Evolutionary conservation across 2,797 vertebrate species (phyloP).

Genomic region (Toxotes lorentzi): DNA sequence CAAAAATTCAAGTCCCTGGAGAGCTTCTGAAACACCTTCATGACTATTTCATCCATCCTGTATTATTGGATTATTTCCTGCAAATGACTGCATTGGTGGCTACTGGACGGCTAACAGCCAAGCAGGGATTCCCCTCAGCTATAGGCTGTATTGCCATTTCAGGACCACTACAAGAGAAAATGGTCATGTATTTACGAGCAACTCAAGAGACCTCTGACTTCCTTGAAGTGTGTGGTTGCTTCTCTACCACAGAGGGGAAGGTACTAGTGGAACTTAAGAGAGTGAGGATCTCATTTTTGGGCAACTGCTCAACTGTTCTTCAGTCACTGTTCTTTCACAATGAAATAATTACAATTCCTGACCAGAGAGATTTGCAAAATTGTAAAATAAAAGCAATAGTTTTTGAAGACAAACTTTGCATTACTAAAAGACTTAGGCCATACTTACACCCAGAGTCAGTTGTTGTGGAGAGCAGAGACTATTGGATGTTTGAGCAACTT

Average conservation of each 20-base stretch:
- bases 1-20: constrained; percentile 81
- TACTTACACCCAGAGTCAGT: constrained; percentile 79
- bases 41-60: constrained; percentile 89
- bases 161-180: constrained; percentile 84
- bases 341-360: constrained; percentile 70
- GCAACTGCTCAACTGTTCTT: constrained; percentile 52
- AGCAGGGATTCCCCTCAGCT: constrained; percentile 86
- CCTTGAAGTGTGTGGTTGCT: constrained; percentile 91
- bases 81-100: constrained; percentile 87
- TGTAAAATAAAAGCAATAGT: constrained; percentile 82
- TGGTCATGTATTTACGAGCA: constrained; percentile 88
- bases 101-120: constrained; percentile 54
- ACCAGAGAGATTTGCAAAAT: constrained; percentile 29
- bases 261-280: constrained; percentile 87
- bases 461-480: constrained; percentile 50
- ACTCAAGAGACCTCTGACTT: constrained; percentile 79
- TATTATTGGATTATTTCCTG: constrained; percentile 90
- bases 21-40: constrained; percentile 80
- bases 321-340: constrained; percentile 87
- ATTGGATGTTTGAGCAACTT: constrained; percentile 50
- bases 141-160: constrained; percentile 86
- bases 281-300: constrained; percentile 85
- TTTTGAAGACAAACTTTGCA: constrained; percentile 88
- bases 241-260: constrained; percentile 83
- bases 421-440: constrained; percentile 82